These are phyloP conservation scores for Pseudoips prasinana DNA, from an alignment of 2,888 invertebrate species.

Conservation along the genomic window DNA sequence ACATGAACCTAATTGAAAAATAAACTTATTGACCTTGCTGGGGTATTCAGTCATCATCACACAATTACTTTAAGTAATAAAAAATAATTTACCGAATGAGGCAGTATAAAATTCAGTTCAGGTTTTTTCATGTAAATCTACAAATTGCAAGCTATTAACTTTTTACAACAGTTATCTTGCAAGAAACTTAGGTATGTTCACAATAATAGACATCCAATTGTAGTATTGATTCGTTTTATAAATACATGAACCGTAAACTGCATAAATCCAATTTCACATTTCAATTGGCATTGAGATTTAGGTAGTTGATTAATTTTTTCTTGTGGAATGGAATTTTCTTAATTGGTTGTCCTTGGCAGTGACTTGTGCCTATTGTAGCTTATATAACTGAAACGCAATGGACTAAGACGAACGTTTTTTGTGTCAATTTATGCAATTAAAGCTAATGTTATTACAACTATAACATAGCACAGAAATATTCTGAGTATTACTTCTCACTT, in stretches of 20 bases:
- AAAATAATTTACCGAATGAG: too few species aligned
- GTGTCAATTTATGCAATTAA: too few species aligned
- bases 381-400: not conserved
- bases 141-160: constrained; percentile 10
- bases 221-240: not conserved
- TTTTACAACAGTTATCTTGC: constrained; percentile 10
- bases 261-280: constrained; percentile 22
- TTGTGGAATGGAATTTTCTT: constrained; percentile 3
- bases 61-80: too few species aligned
- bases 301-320: constrained; percentile 4
- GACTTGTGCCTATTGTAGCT: constrained; percentile 10
- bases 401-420: too few species aligned
- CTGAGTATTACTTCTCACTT: too few species aligned
- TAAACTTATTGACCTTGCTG: too few species aligned
- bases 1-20: too few species aligned
- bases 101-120: too few species aligned
- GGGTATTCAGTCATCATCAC: too few species aligned
- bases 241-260: constrained; percentile 18
- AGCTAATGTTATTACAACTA: too few species aligned
- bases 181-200: not conserved
- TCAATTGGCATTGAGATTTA: constrained; percentile 7
- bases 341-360: constrained; percentile 16
- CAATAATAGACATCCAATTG: constrained; percentile 15
- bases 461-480: too few species aligned
- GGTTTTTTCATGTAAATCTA: constrained; percentile 5